Evolutionary conservation across 1,140 invertebrate genomes (phyloP).

Genomic region (Pentalonia nigronervosa): DNA sequence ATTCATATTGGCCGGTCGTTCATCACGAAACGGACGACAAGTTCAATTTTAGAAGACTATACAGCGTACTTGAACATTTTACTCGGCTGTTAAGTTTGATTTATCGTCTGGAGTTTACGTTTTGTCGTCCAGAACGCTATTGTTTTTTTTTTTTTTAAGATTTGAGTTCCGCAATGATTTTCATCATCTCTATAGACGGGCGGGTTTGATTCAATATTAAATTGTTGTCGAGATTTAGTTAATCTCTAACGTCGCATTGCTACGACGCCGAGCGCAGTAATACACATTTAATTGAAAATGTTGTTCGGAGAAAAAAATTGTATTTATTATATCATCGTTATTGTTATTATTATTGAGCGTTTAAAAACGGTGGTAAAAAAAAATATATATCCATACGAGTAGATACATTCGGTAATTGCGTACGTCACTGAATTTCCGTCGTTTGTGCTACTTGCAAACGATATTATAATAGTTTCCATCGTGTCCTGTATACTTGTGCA

Average conservation of each 20-base stretch:
- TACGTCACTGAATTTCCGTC: not conserved
- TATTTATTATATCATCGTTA: too few relatives aligned
- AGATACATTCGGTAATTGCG: too few relatives aligned
- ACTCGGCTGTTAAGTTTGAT: constrained; percentile 2
- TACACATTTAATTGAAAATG: not conserved
- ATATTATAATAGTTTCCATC: not conserved
- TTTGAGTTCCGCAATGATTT: not conserved
- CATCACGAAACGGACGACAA: constrained; percentile 21
- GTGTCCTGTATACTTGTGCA: not conserved
- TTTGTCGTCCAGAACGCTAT: not conserved
- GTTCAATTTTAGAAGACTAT: not conserved
- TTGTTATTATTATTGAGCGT: too few relatives aligned
- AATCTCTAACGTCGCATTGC: not conserved
- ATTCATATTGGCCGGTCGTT: constrained; percentile 14
- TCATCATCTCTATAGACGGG: too few relatives aligned
- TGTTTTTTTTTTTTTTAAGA: not conserved
- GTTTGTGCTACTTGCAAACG: not conserved
- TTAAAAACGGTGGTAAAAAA: too few relatives aligned
- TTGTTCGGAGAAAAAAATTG: too few relatives aligned
- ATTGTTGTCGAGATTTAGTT: not conserved
- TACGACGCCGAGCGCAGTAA: not conserved
- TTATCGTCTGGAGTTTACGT: not conserved
- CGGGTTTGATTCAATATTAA: not conserved
- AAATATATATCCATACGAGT: too few relatives aligned
- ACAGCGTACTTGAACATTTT: not conserved